A percentile compares a stretch with the other conserved stretches of the same genome.
phyloP scores from a whole-genome alignment of 2,797 vertebrate species.

The Rhinichthys osculus region DNA sequence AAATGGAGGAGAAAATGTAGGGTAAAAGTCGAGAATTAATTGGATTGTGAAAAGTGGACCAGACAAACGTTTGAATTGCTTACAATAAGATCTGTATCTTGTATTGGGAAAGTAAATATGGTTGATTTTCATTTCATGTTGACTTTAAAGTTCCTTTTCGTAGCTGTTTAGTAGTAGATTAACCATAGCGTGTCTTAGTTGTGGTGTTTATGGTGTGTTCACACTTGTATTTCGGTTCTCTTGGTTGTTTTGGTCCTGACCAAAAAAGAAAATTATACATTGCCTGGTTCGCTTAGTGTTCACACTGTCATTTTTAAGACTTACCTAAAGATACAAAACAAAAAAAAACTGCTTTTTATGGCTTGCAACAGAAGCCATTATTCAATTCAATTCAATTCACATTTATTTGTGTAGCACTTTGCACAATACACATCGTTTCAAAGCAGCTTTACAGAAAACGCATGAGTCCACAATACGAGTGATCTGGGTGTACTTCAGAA shows the following conservation, averaged over 20 bases:
- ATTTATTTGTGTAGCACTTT: too few species aligned
- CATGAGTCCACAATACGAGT: too few species aligned
- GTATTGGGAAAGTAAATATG: background rate
- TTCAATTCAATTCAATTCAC: too few species aligned
- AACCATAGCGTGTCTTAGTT: slow-evolving; percentile 21
- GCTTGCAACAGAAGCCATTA: too few species aligned
- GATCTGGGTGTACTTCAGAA: too few species aligned
- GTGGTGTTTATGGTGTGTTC: slow-evolving; percentile 10
- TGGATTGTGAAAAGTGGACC: background rate
- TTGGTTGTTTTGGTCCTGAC: background rate
- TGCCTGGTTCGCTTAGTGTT: background rate
- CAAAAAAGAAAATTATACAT: background rate
- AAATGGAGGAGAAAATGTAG: background rate
- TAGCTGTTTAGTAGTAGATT: slow-evolving; percentile 42
- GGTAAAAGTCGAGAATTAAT: background rate
- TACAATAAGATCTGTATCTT: background rate
- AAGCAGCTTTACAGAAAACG: too few species aligned
- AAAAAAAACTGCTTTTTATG: background rate
- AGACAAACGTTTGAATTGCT: background rate
- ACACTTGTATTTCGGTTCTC: background rate
- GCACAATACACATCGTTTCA: too few species aligned
- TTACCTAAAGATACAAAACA: background rate
- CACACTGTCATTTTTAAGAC: background rate
- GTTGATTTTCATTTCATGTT: slow-evolving; percentile 19
- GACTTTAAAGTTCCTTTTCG: slow-evolving; percentile 1